Conservation (phyloP, 2,888 invertebrate genomes). For the Seira sanloemensis region DNA sequence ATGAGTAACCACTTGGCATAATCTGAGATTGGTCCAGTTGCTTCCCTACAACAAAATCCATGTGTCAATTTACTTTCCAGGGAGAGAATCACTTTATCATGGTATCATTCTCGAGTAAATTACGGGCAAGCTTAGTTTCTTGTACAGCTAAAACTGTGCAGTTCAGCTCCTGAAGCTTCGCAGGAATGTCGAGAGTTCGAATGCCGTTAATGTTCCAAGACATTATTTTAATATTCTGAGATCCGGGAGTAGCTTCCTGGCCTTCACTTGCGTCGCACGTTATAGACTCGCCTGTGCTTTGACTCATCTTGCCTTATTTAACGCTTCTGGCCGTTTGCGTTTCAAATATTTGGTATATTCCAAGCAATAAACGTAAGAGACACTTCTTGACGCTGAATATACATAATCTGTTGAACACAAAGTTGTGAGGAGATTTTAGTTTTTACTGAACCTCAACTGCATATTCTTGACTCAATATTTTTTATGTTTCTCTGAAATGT, state of each 20-base stretch:
- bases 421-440: no score
- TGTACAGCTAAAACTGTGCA: constrained; percentile 61
- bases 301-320: background rate
- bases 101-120: background rate
- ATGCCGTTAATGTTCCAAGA: constrained; percentile 71
- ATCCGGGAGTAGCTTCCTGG: no score
- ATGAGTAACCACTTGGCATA: constrained; percentile 56
- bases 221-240: constrained; percentile 43
- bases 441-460: no score
- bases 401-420: no score
- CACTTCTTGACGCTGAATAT: no score
- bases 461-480: no score
- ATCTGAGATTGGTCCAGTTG: constrained; percentile 48
- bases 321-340: background rate
- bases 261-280: background rate
- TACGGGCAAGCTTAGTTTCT: constrained; percentile 67
- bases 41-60: constrained; percentile 39
- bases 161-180: constrained; percentile 49
- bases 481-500: no score
- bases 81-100: background rate
- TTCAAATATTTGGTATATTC: no score
- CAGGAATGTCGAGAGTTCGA: constrained; percentile 59
- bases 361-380: no score
- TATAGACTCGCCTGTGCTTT: background rate
- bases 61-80: background rate